Evolutionary conservation across 2,113 vertebrate species (phyloP), one percentile per base, ranked within the genome.

Genomic region (Syrmaticus mikado): DNA sequence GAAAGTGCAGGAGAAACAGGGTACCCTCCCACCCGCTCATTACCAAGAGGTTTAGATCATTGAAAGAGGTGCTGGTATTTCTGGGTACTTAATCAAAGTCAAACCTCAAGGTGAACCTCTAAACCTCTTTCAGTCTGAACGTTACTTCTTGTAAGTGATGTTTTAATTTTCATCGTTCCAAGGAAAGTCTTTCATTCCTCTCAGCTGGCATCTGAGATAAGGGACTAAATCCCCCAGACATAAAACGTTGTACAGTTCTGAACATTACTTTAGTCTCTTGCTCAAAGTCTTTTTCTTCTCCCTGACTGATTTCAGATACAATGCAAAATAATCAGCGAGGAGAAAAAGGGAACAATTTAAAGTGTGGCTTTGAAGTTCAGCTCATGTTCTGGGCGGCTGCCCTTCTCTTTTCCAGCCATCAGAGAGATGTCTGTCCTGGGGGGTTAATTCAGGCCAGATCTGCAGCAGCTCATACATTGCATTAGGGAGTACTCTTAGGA

Each of bases 191-290:
- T 90, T 90, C 30, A 57, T 89, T 93, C 84, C 82, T 14, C 71
- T 61, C 67, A 87, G 84, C 92, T 96, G 95, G 95, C 74, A 60
- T 66, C 79, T 61, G 75, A 91, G 91, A 87, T 83, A 91, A 91
- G 81, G 72, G 41, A 67, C 60, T 85, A 93, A 87, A 91, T 89
- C 67, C 79, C 50, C 20, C 67, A 70, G 40, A 70, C 76, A 71
- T 21, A 76, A 71, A 11, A 32, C 32, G 50, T 73, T 0, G 14
- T 66, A 38, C 74, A 46, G 21, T 62, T 95, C 68, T 95, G 78
- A 53, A n/a, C 68, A 41, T 87, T 81, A 10, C 71, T 93, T 85
- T 25, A 72, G 85, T 74, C 27, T 81, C 17, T 32, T 30, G 55
- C 78, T 94, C 91, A 60, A 62, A 89, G 70, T 53, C 71, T 92